Base-by-base conservation (phyloP, 2,113 vertebrate species). In the Cavia aperea region DNA sequence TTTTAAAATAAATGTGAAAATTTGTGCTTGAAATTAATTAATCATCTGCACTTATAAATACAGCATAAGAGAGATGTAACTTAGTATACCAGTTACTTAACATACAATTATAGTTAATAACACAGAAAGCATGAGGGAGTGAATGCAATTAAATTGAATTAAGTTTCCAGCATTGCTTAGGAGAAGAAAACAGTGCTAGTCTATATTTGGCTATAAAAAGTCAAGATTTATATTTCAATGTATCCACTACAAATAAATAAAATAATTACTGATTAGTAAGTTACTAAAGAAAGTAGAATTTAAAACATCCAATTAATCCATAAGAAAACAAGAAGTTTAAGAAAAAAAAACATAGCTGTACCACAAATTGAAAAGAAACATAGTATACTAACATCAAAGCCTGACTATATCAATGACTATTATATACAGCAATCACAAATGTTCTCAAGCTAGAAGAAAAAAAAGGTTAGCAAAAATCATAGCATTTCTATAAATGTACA, bases 21-120 rank as follows among this genome's bases (percentile, higher is more conserved):
- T 73, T 88, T 96, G 77, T 88, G 51, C 31, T 85, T 82, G 14
- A 51, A 13, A 66, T 63, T 73, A 85, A 90, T 70, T 84, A 46
- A 75, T 89, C 49, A 66, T 16, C 36, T 83, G 2, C 49, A 51
- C 43, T 85, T 79, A n/a, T 58, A 72, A 78, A 1, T 31, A 33
- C 33, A 29, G 15, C 62, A 11, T 81, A 62, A n/a, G 26, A 86
- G 7, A 93, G 15, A 29, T 60, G 23, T 23, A 93, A 90, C 65
- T 75, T 31, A 90, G 24, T 23, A 85, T 1, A 87, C 15, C 78
- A 88, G 77, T 89, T 78, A 77, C 18, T 72, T 84, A 81, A 96
- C 62, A 63, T 66, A 58, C 31, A 62, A 79, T 86, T 94, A 70
- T 11, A 63, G 19, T 46, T 58, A 82, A 77, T 72, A 89, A 77